Evolutionary conservation across 2,797 vertebrate genomes (phyloP).

Genomic region (Pseudochromis fuscus): DNA sequence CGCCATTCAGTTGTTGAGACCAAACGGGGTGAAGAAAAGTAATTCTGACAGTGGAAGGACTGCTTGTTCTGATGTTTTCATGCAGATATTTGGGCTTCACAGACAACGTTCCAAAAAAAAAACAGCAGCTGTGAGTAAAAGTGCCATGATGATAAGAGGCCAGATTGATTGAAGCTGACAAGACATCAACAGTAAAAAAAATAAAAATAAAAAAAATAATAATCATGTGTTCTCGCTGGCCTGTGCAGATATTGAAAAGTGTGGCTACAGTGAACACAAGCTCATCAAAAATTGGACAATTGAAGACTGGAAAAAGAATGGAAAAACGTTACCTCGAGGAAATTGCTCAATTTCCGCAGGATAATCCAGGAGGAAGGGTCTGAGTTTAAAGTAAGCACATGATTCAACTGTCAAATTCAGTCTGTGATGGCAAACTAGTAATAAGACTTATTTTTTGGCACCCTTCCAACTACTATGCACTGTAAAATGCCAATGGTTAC

Average conservation of each 20-base stretch:
- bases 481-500: neutral
- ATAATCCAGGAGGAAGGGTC: neutral
- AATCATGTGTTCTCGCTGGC: neutral
- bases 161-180: neutral
- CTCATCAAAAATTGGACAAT: neutral
- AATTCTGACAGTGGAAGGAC: conserved; percentile 7
- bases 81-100: neutral
- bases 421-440: neutral
- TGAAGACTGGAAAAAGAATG: neutral
- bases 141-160: neutral
- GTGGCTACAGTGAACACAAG: neutral
- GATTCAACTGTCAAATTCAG: neutral
- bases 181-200: neutral
- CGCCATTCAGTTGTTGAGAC: neutral
- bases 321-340: neutral
- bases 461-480: neutral
- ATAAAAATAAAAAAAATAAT: neutral
- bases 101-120: neutral
- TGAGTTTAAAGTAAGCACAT: neutral
- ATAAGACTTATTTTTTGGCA: too few relatives aligned
- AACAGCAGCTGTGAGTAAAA: conserved; percentile 5
- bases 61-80: neutral
- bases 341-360: neutral
- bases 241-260: neutral
- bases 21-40: neutral